A percentile compares a stretch with the other conserved stretches of the same genome.
Evolutionary conservation across 1,140 invertebrate species (phyloP).

Genomic region (Habropoda laboriosa): DNA sequence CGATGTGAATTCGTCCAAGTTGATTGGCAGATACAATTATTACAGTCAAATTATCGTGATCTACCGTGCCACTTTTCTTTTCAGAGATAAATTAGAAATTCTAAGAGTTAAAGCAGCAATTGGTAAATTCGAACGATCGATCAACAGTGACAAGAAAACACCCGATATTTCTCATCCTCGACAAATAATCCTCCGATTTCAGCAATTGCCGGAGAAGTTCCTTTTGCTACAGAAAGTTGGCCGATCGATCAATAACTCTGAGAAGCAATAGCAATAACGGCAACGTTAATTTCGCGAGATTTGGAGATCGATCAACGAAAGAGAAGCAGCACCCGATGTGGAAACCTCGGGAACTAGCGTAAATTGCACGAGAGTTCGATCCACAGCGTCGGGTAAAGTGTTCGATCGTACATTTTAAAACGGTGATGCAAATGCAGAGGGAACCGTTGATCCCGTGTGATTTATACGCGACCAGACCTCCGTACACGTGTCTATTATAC

Average conservation of each 20-base stretch:
- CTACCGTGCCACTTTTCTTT: too few relatives aligned
- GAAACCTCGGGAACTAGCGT: not conserved
- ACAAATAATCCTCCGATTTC: slow-evolving; percentile 14
- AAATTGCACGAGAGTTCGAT: slow-evolving; percentile 50
- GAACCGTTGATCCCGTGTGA: slow-evolving; percentile 72
- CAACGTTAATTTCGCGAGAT: not conserved
- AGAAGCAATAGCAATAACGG: not conserved
- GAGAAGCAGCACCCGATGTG: not conserved
- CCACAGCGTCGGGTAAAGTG: slow-evolving; percentile 26
- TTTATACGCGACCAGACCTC: slow-evolving; percentile 60
- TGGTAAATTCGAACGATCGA: not conserved
- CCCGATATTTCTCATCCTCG: not conserved
- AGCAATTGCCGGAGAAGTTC: not conserved
- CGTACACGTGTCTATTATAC: slow-evolving; percentile 64
- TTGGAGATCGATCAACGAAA: not conserved
- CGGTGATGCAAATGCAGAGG: slow-evolving; percentile 69
- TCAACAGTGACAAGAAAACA: not conserved
- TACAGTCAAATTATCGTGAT: not conserved
- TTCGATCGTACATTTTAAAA: slow-evolving; percentile 68
- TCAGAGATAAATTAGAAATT: not conserved
- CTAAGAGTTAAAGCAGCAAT: not conserved
- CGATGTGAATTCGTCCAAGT: not conserved
- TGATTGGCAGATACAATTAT: not conserved
- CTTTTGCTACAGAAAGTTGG: not conserved
- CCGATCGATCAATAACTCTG: slow-evolving; percentile 4